Evolutionary conservation across 1,140 invertebrate species (phyloP).

Genomic region (Xylocopa sonorina): DNA sequence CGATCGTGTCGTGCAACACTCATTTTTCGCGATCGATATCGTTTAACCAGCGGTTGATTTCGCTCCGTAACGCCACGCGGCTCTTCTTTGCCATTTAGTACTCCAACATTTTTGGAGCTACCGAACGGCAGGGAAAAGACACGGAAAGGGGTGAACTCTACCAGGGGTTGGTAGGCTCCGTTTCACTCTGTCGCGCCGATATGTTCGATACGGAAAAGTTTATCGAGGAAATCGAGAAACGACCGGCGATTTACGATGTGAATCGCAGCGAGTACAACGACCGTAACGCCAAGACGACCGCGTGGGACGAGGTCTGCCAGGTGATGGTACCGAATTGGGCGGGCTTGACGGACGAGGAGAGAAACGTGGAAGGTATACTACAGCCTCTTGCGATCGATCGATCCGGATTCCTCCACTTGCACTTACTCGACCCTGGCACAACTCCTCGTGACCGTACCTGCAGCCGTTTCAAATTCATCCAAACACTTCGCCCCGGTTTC

Average conservation of each 20-base stretch:
- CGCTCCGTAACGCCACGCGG: not conserved
- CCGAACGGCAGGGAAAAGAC: not conserved
- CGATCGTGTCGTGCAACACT: not conserved
- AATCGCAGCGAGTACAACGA: constrained; percentile 76
- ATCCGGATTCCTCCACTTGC: constrained; percentile 58
- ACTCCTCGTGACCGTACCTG: constrained; percentile 1
- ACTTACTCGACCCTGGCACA: constrained; percentile 34
- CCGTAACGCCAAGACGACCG: constrained; percentile 74
- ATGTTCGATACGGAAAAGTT: constrained; percentile 78
- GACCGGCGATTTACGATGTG: constrained; percentile 77
- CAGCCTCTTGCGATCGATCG: constrained; percentile 60
- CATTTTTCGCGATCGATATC: not conserved
- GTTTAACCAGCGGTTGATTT: not conserved
- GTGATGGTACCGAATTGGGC: constrained; percentile 76
- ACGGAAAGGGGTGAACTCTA: not conserved
- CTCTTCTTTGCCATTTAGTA: not conserved
- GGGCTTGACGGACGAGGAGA: constrained; percentile 71
- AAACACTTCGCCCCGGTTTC: constrained; percentile 10
- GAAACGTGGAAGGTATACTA: constrained; percentile 76
- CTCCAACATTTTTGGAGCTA: not conserved
- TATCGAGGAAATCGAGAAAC: constrained; percentile 75
- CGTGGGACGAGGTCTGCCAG: constrained; percentile 78
- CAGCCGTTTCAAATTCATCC: constrained; percentile 34
- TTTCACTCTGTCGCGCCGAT: not conserved
- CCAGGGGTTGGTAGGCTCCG: too few relatives aligned